Conservation (phyloP, 2,888 invertebrate species). For the Oligia strigilis region DNA sequence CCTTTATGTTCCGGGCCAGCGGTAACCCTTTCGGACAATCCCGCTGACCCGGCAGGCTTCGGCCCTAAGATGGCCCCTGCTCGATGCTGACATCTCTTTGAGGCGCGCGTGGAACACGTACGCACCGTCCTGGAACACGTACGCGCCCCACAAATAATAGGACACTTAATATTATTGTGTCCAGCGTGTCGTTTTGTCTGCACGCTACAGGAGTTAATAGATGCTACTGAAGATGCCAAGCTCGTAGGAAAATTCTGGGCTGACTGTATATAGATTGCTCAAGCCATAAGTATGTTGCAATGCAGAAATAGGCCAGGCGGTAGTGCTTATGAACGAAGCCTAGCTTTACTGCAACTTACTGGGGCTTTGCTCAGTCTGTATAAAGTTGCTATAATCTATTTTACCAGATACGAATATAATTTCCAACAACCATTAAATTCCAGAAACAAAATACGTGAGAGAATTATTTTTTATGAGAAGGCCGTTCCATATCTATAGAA, state of each 20-base stretch:
- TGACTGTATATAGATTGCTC: neutral
- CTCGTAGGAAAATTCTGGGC: neutral
- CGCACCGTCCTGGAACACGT: too few relatives aligned
- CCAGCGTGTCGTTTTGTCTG: neutral
- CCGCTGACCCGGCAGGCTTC: too few relatives aligned
- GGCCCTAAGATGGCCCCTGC: too few relatives aligned
- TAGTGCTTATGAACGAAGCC: neutral
- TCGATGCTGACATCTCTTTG: too few relatives aligned
- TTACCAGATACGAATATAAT: neutral
- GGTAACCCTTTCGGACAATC: too few relatives aligned
- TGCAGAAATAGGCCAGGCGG: neutral
- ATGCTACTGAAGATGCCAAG: neutral
- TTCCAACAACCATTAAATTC: neutral
- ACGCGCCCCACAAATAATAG: neutral
- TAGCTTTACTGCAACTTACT: conserved; percentile 1
- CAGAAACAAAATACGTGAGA: neutral
- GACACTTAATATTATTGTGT: neutral
- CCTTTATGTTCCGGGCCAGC: too few relatives aligned
- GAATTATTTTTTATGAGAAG: neutral
- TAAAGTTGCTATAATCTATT: neutral
- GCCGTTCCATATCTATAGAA: neutral
- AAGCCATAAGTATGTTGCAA: neutral
- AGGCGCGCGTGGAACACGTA: too few relatives aligned
- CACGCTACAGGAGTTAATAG: neutral
- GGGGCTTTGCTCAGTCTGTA: neutral